Conservation (phyloP, 1,140 invertebrate genomes). For the Ganaspis sp. region DNA sequence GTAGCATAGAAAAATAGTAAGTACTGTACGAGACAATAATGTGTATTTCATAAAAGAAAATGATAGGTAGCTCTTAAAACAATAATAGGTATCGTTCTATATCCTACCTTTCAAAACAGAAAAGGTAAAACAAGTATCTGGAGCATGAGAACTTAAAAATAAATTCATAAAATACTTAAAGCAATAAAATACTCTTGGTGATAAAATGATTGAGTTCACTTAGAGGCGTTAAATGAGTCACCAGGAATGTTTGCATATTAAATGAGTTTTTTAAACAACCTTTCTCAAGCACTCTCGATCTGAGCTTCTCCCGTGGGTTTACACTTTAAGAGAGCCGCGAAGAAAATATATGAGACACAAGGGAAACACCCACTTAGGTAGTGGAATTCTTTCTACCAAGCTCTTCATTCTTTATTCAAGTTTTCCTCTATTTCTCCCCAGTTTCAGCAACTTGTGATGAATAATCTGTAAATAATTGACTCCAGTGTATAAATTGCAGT, state of each 20-base stretch:
- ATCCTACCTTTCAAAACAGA: no score
- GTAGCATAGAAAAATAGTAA: no score
- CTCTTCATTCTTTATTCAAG: conserved; percentile 22
- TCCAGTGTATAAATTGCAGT: background rate
- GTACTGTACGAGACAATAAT: no score
- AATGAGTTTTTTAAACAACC: conserved; percentile 1
- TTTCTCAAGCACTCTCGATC: conserved; percentile 13
- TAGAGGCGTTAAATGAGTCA: conserved; percentile 12
- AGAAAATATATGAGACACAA: conserved; percentile 60
- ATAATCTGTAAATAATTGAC: background rate
- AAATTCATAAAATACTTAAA: no score
- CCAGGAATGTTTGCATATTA: background rate
- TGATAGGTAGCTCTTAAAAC: no score
- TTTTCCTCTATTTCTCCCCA: background rate
- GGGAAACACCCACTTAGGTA: conserved; percentile 62
- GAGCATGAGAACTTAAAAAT: no score
- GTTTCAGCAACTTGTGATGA: background rate
- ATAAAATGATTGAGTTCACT: background rate
- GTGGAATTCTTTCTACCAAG: conserved; percentile 52
- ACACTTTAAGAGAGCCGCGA: conserved; percentile 41
- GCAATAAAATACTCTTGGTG: background rate
- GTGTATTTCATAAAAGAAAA: no score
- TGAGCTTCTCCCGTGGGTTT: conserved; percentile 40
- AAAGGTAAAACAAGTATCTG: no score
- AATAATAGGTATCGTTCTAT: no score